Conservation (phyloP, 2,797 vertebrate genomes). For the Urosaurus nigricauda region DNA sequence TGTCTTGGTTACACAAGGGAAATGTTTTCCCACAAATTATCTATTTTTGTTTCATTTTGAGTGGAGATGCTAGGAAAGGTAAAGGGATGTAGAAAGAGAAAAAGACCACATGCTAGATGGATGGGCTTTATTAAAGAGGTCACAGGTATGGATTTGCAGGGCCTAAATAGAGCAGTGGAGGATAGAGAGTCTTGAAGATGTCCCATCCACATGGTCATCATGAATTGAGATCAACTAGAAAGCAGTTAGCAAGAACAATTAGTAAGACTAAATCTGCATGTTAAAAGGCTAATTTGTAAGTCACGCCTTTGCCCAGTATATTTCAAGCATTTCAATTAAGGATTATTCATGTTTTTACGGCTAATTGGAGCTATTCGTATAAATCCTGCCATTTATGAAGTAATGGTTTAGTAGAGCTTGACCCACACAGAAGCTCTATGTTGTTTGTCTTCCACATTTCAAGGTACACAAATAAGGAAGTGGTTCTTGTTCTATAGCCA, state of each 20-base stretch:
- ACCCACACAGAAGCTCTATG: neutral
- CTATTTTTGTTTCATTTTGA: neutral
- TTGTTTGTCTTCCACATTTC: neutral
- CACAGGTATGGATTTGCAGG: no score
- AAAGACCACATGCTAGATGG: no score
- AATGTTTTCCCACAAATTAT: constrained; percentile 51
- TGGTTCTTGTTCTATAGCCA: neutral
- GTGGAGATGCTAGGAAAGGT: constrained; percentile 8
- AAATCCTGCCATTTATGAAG: neutral
- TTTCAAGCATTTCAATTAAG: constrained; percentile 12
- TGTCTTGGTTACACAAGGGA: neutral
- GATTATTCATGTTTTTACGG: constrained; percentile 15
- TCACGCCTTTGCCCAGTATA: constrained; percentile 3
- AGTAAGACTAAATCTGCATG: no score
- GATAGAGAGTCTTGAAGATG: no score
- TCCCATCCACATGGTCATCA: no score
- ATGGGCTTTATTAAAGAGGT: no score
- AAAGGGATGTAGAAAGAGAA: no score
- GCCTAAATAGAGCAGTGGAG: no score
- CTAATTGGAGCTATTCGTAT: constrained; percentile 25
- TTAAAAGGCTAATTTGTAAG: constrained; percentile 40
- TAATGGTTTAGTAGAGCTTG: neutral
- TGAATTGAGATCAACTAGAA: no score
- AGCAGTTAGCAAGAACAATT: no score
- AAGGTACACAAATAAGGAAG: neutral